These are phyloP conservation scores for Amblyopsis hoosieri DNA, from an alignment of 2,797 vertebrate genomes.

Conservation along the genomic window DNA sequence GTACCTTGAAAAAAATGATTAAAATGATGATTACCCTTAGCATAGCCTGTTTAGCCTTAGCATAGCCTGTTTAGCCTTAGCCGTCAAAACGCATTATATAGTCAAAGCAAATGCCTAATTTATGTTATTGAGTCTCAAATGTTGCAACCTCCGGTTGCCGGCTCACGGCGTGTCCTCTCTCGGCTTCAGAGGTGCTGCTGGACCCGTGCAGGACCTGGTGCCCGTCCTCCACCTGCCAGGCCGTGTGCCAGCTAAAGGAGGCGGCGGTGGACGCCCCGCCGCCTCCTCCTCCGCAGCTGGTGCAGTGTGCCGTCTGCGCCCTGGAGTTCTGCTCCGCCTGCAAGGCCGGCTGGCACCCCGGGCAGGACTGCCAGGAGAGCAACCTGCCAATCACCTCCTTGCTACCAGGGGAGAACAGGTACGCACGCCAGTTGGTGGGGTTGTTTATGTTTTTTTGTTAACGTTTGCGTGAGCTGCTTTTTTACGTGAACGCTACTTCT, in stretches of 20 bases:
- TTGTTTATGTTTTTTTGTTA: too few relatives aligned
- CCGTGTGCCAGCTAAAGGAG: conserved; percentile 94
- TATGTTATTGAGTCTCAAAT: too few relatives aligned
- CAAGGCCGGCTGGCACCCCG: conserved; percentile 95
- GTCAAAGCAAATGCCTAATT: too few relatives aligned
- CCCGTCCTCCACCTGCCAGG: conserved; percentile 94
- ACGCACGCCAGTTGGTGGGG: conserved; percentile 11
- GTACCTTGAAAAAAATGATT: too few relatives aligned
- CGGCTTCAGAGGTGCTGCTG: conserved; percentile 88
- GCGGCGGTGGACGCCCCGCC: conserved; percentile 84
- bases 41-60: too few relatives aligned
- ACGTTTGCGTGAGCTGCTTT: too few relatives aligned
- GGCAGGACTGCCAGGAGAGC: conserved; percentile 90
- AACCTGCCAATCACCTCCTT: conserved; percentile 86
- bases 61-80: too few relatives aligned
- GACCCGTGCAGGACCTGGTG: conserved; percentile 98
- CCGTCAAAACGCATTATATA: too few relatives aligned
- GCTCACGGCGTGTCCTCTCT: neutral
- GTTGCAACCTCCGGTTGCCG: too few relatives aligned
- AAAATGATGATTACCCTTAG: too few relatives aligned
- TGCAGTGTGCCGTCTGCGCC: conserved; percentile 90
- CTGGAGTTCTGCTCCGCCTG: conserved; percentile 95
- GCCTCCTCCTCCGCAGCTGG: conserved; percentile 87
- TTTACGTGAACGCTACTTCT: too few relatives aligned
- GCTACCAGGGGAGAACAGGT: conserved; percentile 95